Evolutionary conservation across 2,113 vertebrate genomes (phyloP), one percentile per base, ranked within the genome.

Genomic region (Zosterops pallidus): DNA sequence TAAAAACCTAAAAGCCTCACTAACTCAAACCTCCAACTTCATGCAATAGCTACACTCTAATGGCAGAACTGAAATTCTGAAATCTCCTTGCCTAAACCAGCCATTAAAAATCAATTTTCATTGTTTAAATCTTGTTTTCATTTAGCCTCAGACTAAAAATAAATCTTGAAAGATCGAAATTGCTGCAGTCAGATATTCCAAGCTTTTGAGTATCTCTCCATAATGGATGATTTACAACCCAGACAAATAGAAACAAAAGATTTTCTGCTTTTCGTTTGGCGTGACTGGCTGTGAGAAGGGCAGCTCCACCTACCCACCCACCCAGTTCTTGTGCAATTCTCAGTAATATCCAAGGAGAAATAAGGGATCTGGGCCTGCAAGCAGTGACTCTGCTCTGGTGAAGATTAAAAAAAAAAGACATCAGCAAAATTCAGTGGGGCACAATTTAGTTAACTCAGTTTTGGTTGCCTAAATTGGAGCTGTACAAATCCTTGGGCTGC

Each of bases 111-210:
- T 46, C 29, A 8, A 4, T 47, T 35, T 69, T 37, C 31, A 62
- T 39, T 5, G 8, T 69, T 92, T 83, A 71, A 85, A 86, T 71
- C 71, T 47, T 89, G 60, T 60, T 94, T 94, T 86, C 80, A 49
- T 91, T 86, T 86, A 78, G 18, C 21, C 22, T 71, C 57, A 62
- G 28, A 64, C 49, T 79, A 86, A 94, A 95, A 97, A 87, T 64
- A 91, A 70, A 78, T 70, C 65, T 87, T 77, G 75, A 90, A 93
- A 74, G 7, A 92, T 52, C 3, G 2, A 63, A 86, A 83, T 47
- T 92, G 59, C 19, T 59, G 50, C 63, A 76, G 77, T 7, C 75
- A 91, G 72, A 78, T 75, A 86, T 16, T 71, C 60, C 57, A 71
- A 70, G 56, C 23, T 75, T 95, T 84, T 84, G 72, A 86, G 52